These are phyloP conservation scores for Lamellibrachia columna DNA, from an alignment of 2,888 invertebrate genomes.

Conservation along the genomic window DNA sequence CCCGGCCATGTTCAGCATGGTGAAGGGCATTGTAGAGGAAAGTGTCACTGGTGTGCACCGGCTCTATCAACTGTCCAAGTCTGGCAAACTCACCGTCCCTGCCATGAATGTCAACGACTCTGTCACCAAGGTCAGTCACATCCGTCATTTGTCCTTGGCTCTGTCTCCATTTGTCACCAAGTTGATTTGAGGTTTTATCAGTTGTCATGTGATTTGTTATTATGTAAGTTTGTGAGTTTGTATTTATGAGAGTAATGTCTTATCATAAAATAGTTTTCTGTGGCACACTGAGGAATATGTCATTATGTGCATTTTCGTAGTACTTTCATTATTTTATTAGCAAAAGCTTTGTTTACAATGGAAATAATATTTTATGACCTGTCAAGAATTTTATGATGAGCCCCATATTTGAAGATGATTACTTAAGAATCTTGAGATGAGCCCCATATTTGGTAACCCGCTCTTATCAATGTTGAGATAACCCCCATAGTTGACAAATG, in stretches of 20 bases:
- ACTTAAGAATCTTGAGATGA: not conserved
- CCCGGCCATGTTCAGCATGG: constrained; percentile 68
- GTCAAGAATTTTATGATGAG: not conserved
- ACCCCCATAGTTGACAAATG: too few species aligned
- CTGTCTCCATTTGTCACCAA: not conserved
- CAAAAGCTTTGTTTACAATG: not conserved
- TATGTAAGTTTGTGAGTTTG: not conserved
- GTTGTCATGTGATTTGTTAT: not conserved
- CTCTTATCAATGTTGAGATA: too few species aligned
- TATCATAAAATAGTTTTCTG: not conserved
- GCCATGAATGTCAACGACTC: constrained; percentile 99
- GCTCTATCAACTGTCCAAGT: constrained; percentile 92
- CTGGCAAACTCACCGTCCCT: constrained; percentile 87
- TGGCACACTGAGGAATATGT: not conserved
- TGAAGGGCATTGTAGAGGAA: constrained; percentile 90
- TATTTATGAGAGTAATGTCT: not conserved
- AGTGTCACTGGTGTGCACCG: constrained; percentile 99
- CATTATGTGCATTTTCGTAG: not conserved
- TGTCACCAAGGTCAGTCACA: constrained; percentile 85
- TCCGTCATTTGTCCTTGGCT: not conserved
- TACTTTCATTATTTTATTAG: not conserved
- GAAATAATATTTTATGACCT: not conserved
- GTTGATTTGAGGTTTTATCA: not conserved
- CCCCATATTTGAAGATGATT: not conserved
- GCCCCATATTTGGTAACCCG: not conserved